phyloP scores from a whole-genome alignment of 2,797 vertebrate genomes.

The Micrastur ruficollis region DNA sequence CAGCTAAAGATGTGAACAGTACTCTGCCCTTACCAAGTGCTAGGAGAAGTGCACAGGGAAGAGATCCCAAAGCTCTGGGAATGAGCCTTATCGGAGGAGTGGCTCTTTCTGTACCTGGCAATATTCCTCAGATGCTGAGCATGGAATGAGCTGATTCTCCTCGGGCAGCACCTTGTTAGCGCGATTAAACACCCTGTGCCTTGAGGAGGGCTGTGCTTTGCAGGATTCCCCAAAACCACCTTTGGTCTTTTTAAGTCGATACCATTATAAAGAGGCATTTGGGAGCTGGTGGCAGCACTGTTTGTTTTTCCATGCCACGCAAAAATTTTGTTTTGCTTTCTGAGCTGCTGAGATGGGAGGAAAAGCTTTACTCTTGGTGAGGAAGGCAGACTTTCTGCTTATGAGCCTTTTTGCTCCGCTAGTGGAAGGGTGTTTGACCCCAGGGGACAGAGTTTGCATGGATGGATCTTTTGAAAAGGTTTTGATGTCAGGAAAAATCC shows the following conservation, averaged over 20 bases:
- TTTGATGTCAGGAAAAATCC: neutral
- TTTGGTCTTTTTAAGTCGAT: neutral
- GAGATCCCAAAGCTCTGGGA: neutral
- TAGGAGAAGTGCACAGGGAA: neutral
- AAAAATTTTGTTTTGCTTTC: neutral
- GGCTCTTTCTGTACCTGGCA: neutral
- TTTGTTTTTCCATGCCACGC: neutral
- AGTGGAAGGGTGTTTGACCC: neutral
- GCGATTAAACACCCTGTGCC: neutral
- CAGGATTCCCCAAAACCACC: neutral
- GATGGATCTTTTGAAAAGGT: neutral
- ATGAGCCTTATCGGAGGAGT: neutral
- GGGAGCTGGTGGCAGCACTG: rapidly evolving
- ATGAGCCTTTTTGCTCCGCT: neutral
- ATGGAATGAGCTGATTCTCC: neutral
- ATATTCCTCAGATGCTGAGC: neutral
- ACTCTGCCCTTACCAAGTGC: neutral
- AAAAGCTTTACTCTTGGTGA: neutral
- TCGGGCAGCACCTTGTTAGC: neutral
- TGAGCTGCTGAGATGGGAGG: neutral
- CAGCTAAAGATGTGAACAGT: neutral
- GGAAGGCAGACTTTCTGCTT: neutral
- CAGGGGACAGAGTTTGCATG: neutral
- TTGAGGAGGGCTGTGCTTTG: neutral
- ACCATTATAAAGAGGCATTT: neutral